A percentile compares a stretch with the other conserved stretches of the same genome.
These are phyloP conservation scores for Dysidea cf. avara DNA, from an alignment of 37 sponge, comb jelly and placozoan genomes.

Conservation along the genomic window DNA sequence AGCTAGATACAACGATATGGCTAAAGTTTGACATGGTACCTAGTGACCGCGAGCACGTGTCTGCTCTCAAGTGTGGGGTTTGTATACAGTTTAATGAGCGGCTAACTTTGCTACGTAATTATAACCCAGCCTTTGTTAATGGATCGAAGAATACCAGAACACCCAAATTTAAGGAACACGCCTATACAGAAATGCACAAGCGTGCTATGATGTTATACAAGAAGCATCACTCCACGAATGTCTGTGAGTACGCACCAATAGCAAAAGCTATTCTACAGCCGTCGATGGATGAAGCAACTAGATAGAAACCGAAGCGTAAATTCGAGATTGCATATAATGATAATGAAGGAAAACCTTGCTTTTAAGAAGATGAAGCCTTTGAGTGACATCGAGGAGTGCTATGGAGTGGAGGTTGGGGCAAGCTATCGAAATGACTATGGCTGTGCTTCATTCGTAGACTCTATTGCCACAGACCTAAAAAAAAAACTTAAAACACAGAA, in stretches of 20 bases:
- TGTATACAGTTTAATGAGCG: neutral
- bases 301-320: conserved; percentile 1
- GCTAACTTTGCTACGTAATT: neutral
- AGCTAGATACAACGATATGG: conserved; percentile 24
- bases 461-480: no score
- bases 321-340: conserved; percentile 18
- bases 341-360: neutral
- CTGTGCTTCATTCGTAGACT: no score
- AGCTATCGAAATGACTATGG: conserved; percentile 8
- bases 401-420: conserved; percentile 49
- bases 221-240: neutral
- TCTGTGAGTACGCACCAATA: conserved; percentile 8
- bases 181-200: no score
- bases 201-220: no score
- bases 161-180: no score
- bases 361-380: no score
- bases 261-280: conserved; percentile 13
- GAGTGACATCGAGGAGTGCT: neutral
- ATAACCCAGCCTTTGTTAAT: conserved; percentile 17
- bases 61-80: no score
- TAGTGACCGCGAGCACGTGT: no score
- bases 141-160: conserved; percentile 35
- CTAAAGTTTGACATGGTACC: neutral
- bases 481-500: no score
- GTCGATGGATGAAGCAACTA: neutral